Evolutionary conservation across 2,797 vertebrate species (phyloP).

Genomic region (Pteropus rufus): DNA sequence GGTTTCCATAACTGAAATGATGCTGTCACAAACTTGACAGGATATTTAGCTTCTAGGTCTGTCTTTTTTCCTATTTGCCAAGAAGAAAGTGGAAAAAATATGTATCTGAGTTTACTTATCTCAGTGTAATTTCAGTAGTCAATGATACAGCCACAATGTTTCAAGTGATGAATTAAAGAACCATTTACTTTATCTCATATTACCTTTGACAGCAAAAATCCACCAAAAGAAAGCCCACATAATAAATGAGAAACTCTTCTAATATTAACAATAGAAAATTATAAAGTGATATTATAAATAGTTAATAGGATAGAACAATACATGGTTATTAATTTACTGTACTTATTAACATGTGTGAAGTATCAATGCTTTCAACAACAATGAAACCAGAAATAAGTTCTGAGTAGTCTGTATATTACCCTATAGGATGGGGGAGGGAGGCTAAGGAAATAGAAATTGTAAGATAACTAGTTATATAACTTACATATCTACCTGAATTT

Average conservation of each 20-base stretch:
- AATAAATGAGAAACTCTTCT: slow-evolving; percentile 30
- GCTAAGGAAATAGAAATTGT: neutral
- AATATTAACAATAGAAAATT: slow-evolving; percentile 47
- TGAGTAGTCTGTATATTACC: neutral
- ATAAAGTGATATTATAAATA: slow-evolving; percentile 25
- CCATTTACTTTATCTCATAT: neutral
- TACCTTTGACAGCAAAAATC: neutral
- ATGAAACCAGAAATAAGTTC: neutral
- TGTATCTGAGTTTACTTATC: neutral
- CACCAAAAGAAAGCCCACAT: neutral
- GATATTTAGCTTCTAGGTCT: neutral
- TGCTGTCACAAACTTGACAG: neutral
- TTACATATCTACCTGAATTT: neutral
- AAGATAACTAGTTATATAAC: neutral
- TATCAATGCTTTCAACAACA: neutral
- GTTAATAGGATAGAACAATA: neutral
- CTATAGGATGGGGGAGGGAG: neutral
- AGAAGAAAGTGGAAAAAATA: neutral
- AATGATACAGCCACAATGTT: neutral
- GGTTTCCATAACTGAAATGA: neutral
- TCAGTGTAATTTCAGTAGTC: slow-evolving; percentile 9
- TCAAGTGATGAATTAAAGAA: slow-evolving; percentile 42
- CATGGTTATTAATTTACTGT: neutral
- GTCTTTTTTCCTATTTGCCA: neutral
- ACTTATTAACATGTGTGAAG: neutral